Percentiles rank a stretch among this genome's conserved stretches.
These are phyloP conservation scores for Julus scandinavius DNA, from an alignment of 2,888 invertebrate species.

Conservation along the genomic window DNA sequence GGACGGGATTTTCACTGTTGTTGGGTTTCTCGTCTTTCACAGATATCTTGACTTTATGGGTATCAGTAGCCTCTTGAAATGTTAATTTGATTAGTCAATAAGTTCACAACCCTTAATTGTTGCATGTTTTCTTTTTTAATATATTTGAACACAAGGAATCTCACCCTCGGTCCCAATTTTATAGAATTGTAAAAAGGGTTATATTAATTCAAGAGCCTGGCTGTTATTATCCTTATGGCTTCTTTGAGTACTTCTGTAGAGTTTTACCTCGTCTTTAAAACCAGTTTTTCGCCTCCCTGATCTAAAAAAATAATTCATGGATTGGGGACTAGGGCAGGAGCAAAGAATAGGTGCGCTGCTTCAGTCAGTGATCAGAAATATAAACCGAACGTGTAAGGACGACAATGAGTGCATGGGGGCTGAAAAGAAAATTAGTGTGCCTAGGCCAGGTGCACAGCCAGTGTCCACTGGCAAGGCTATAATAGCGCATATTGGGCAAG, in stretches of 20 bases:
- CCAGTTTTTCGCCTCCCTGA: constrained; percentile 4
- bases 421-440: not conserved
- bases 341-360: not conserved
- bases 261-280: not conserved
- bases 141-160: too few relatives aligned
- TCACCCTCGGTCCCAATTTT: too few relatives aligned
- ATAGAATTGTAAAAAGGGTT: not conserved
- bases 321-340: constrained; percentile 36
- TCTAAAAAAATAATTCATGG: not conserved
- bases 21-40: not conserved
- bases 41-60: too few relatives aligned
- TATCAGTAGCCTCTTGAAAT: too few relatives aligned
- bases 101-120: too few relatives aligned
- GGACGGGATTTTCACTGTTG: not conserved
- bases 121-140: too few relatives aligned
- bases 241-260: not conserved
- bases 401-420: not conserved
- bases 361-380: not conserved
- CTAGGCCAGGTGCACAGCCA: constrained; percentile 32
- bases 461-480: not conserved
- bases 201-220: not conserved
- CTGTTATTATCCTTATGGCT: not conserved
- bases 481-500: not conserved
- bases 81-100: too few relatives aligned
- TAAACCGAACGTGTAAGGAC: not conserved